Base-by-base conservation (phyloP, 2,797 vertebrate species). In the Peromyscus attwateri region DNA sequence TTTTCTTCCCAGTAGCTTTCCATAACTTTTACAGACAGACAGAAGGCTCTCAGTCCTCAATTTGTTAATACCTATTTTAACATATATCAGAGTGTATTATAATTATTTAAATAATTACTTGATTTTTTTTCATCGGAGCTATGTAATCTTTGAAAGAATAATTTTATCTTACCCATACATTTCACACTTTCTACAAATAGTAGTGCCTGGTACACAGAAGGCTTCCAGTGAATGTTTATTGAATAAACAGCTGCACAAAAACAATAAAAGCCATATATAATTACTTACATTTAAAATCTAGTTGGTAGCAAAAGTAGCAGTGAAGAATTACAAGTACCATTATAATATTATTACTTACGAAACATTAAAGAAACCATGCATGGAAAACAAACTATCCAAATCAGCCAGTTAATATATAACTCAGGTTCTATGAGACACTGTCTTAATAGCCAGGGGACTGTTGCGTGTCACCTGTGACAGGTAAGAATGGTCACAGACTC, bases 301-400 rank as follows among this genome's bases (percentile, higher is more conserved):
- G 21, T 87, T 66, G n/a, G 27, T 85, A 91, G 62, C 88, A 95
- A 64, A 97, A 92, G 52, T 94, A 40, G 6, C 52, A 94, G 52
- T 25, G 88, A 97, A 96, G 66, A 97, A 85, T 60, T 88, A 91
- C 31, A 80, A 70, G 90, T 87, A 82, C 46, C 73, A 60, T 85
- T 73, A 73, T 76, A 64, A 83, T 95, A 31, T 88, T 88, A 81
- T 81, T 95, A 91, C 92, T 96, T 92, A 95, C 62, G 2, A 9
- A 91, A 81, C 83, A 85, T 60, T 93, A 91, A 97, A 82, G 91
- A 95, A 95, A 92, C 31, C 92, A 85, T 70, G 40, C 21, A 40
- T 62, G 55, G 49, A 55, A 96, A 96, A 90, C 62, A 88, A 92
- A 89, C 57, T 70, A 95, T 87, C 34, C 25, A 68, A 89, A 94